phyloP scores from a whole-genome alignment of 2,113 vertebrate genomes.

The Lasiurus cinereus region DNA sequence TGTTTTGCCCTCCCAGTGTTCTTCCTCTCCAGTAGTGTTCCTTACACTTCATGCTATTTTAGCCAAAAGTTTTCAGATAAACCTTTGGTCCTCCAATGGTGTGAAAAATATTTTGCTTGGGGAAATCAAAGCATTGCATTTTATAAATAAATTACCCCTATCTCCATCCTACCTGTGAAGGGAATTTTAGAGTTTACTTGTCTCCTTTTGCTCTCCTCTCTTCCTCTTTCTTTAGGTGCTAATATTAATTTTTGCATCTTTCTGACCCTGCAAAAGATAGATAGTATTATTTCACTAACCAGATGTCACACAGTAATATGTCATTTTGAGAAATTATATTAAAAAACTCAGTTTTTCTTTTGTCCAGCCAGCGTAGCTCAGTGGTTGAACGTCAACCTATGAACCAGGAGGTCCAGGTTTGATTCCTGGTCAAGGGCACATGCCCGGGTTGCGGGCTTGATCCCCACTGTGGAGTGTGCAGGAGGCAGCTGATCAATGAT shows the following conservation, averaged over 20 bases:
- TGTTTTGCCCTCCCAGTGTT: neutral
- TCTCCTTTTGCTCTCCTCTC: neutral
- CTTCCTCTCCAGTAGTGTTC: neutral
- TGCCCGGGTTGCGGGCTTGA: no score
- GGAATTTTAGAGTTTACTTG: conserved; percentile 45
- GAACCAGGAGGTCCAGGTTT: no score
- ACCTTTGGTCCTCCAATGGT: neutral
- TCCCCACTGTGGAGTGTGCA: no score
- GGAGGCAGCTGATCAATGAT: no score
- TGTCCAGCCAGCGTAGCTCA: no score
- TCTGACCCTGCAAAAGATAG: neutral
- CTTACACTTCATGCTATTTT: neutral
- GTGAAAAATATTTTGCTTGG: conserved; percentile 26
- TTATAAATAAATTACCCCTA: conserved; percentile 15
- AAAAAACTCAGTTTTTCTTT: neutral
- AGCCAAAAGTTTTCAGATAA: conserved; percentile 15
- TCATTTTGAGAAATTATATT: conserved; percentile 52
- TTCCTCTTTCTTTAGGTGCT: conserved; percentile 1
- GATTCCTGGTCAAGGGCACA: no score
- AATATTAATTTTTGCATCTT: conserved; percentile 56
- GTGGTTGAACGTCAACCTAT: no score
- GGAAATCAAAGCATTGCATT: conserved; percentile 28
- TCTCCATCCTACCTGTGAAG: neutral
- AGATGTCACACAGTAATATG: neutral
- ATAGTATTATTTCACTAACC: conserved; percentile 21